These are phyloP conservation scores for Matsumurasca onukii DNA, from an alignment of 1,140 invertebrate genomes.

Conservation along the genomic window DNA sequence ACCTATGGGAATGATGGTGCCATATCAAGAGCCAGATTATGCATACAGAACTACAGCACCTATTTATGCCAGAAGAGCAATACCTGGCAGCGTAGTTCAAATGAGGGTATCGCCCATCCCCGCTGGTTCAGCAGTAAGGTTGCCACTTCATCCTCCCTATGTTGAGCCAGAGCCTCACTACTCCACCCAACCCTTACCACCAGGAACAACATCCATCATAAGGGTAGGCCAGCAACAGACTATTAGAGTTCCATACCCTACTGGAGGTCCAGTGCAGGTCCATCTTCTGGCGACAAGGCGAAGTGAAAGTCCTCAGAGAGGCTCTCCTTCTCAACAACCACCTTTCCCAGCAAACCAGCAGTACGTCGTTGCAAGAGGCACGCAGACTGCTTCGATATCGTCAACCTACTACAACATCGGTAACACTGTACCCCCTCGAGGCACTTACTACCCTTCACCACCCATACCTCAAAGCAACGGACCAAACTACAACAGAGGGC, in stretches of 20 bases:
- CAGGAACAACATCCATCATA: slow-evolving; percentile 40
- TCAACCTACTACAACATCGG: slow-evolving; percentile 38
- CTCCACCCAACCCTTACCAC: slow-evolving; percentile 30
- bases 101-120: slow-evolving; percentile 35
- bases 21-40: slow-evolving; percentile 35
- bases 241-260: slow-evolving; percentile 44
- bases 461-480: slow-evolving; percentile 35
- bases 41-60: slow-evolving; percentile 37
- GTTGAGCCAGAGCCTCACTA: slow-evolving; percentile 37
- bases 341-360: slow-evolving; percentile 41
- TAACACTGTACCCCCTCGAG: slow-evolving; percentile 12
- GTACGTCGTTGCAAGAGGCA: slow-evolving; percentile 49
- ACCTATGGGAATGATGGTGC: slow-evolving; percentile 42
- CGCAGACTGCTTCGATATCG: slow-evolving; percentile 48
- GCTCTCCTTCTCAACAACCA: slow-evolving; percentile 29
- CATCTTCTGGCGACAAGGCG: slow-evolving; percentile 43
- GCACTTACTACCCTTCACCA: slow-evolving; percentile 37
- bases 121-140: slow-evolving; percentile 19
- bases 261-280: slow-evolving; percentile 46
- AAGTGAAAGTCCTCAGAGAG: slow-evolving; percentile 46
- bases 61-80: slow-evolving; percentile 41
- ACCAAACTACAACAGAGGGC: slow-evolving; percentile 28
- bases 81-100: slow-evolving; percentile 34
- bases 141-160: slow-evolving; percentile 17
- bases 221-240: slow-evolving; percentile 45